Evolutionary conservation across 1,140 invertebrate species (phyloP).

Genomic region (Pygmarrhopalites habei): DNA sequence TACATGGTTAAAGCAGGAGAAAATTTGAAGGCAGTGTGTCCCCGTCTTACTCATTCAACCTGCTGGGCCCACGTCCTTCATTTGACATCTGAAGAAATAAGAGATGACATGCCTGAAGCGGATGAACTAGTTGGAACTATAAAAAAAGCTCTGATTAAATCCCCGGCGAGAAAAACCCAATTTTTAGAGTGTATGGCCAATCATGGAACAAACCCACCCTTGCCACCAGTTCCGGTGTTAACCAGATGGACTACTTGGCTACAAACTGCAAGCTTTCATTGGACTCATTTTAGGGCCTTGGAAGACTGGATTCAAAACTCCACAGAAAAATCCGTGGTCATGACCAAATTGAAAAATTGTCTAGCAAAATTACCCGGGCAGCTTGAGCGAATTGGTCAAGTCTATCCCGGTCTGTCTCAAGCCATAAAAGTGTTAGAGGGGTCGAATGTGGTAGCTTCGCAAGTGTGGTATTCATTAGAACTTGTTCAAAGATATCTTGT

Average conservation of each 20-base stretch:
- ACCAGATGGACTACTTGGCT: conserved; percentile 46
- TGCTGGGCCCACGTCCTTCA: background rate
- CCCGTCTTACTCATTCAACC: background rate
- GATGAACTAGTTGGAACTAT: background rate
- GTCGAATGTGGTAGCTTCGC: background rate
- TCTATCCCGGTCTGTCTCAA: background rate
- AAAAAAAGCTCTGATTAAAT: too few relatives aligned
- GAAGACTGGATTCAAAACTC: background rate
- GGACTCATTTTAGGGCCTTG: conserved; percentile 39
- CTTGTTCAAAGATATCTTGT: background rate
- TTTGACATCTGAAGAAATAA: background rate
- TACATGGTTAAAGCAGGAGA: too few relatives aligned
- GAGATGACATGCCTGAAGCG: background rate
- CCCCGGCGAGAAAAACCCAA: background rate
- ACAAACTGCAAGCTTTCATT: conserved; percentile 41
- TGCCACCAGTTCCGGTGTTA: conserved; percentile 43
- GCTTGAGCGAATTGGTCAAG: background rate
- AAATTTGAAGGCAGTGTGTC: background rate
- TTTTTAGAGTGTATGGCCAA: background rate
- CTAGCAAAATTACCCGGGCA: background rate
- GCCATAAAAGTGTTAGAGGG: conserved; percentile 1
- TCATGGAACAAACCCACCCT: conserved; percentile 28
- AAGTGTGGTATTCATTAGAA: background rate
- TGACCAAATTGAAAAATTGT: background rate
- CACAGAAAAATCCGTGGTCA: background rate